A percentile compares a stretch with the other conserved stretches of the same genome.
Conservation (phyloP, 2,888 invertebrate species). For the Syrista parreyssii region DNA sequence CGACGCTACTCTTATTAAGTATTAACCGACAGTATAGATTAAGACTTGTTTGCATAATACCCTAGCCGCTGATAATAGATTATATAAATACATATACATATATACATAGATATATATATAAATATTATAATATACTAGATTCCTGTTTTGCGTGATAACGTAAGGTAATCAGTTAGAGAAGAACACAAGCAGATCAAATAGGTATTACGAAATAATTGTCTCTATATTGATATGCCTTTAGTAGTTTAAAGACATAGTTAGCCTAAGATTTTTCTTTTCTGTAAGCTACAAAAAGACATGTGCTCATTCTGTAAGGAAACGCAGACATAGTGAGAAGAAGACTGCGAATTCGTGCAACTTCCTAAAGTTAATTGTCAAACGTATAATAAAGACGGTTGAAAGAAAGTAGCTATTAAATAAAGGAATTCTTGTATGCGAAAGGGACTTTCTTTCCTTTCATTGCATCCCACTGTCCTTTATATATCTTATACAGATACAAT, state of each 20-base stretch:
- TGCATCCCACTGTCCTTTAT: neutral
- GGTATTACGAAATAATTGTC: slow-evolving; percentile 36
- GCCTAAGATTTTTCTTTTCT: slow-evolving; percentile 19
- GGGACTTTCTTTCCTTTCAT: neutral
- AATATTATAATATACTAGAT: slow-evolving; percentile 20
- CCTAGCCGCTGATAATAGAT: neutral
- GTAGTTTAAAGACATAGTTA: slow-evolving; percentile 37
- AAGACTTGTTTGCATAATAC: neutral
- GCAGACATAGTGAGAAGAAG: slow-evolving; percentile 44
- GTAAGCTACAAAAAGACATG: neutral
- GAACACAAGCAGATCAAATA: slow-evolving; percentile 29
- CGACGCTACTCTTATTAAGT: neutral
- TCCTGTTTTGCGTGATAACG: slow-evolving; percentile 56
- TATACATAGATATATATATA: neutral
- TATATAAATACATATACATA: neutral
- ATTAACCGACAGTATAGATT: neutral
- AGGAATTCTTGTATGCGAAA: slow-evolving; percentile 27
- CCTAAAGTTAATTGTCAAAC: slow-evolving; percentile 15
- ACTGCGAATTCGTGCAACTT: slow-evolving; percentile 50
- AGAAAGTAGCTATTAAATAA: slow-evolving; percentile 29
- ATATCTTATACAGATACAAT: neutral
- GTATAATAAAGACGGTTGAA: slow-evolving; percentile 9
- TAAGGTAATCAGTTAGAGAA: slow-evolving; percentile 39
- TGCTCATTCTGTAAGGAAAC: neutral
- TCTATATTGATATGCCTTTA: slow-evolving; percentile 47